phyloP scores from a whole-genome alignment of 2,113 vertebrate genomes.

The Pristiophorus japonicus region DNA sequence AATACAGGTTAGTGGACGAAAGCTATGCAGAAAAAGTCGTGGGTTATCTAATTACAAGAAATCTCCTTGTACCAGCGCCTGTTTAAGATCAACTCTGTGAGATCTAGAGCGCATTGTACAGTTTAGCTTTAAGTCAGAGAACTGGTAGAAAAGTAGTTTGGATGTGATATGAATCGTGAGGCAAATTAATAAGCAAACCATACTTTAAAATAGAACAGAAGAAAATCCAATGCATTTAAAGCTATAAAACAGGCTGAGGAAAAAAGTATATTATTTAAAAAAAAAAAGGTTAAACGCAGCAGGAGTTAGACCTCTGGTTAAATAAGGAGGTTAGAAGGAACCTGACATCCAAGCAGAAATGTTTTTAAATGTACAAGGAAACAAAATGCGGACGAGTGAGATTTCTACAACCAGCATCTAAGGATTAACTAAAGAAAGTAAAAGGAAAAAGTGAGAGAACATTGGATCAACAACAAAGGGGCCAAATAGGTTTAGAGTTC shows the following conservation, averaged over 20 bases:
- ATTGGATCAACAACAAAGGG: background rate
- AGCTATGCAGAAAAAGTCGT: background rate
- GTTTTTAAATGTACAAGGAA: background rate
- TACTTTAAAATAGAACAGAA: background rate
- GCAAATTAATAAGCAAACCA: background rate
- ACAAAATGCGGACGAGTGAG: background rate
- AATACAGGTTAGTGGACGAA: constrained; percentile 5
- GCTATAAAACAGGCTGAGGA: background rate
- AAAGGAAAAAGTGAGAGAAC: too few species aligned
- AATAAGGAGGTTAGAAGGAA: background rate
- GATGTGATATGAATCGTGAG: background rate
- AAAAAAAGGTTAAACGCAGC: background rate
- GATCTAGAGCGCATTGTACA: background rate
- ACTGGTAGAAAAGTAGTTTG: background rate
- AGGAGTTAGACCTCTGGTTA: background rate
- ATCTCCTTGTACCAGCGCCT: background rate
- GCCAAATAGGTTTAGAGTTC: background rate
- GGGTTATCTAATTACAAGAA: background rate
- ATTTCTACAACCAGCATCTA: background rate
- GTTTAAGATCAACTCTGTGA: background rate
- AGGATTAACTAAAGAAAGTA: background rate
- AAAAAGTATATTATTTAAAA: background rate
- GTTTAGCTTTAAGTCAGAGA: background rate
- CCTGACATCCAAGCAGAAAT: background rate
- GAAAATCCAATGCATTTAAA: background rate